Evolutionary conservation across 2,797 vertebrate genomes (phyloP).

Genomic region (Platalea minor): DNA sequence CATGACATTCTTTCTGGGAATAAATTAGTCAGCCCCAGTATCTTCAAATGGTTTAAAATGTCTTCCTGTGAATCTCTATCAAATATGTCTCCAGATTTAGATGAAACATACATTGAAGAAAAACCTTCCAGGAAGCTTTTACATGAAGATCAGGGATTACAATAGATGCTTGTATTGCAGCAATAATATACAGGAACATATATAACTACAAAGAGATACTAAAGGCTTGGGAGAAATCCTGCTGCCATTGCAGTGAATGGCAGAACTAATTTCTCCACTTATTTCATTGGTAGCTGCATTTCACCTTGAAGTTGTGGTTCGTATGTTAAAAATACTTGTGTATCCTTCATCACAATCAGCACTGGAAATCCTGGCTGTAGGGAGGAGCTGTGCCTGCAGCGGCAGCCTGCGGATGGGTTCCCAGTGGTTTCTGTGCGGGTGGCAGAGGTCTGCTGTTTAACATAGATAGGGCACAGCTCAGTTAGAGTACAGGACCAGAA

Average conservation of each 20-base stretch:
- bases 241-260: fast-evolving
- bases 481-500: not conserved
- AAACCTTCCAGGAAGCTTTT: not conserved
- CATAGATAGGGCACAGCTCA: not conserved
- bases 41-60: not conserved
- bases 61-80: not conserved
- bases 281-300: not conserved
- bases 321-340: not conserved
- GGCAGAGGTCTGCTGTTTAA: not conserved
- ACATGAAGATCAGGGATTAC: not conserved
- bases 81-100: not conserved
- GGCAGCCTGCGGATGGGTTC: not conserved
- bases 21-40: not conserved
- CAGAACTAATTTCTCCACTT: not conserved
- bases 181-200: not conserved
- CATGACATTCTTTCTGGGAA: not conserved
- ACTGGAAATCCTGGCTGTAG: fast-evolving
- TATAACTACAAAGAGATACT: not conserved
- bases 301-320: not conserved
- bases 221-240: not conserved
- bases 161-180: not conserved
- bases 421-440: not conserved
- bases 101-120: not conserved
- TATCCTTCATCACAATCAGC: no score
- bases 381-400: not conserved